Evolutionary conservation across 2,113 vertebrate genomes (phyloP).

Genomic region (Zeus faber): DNA sequence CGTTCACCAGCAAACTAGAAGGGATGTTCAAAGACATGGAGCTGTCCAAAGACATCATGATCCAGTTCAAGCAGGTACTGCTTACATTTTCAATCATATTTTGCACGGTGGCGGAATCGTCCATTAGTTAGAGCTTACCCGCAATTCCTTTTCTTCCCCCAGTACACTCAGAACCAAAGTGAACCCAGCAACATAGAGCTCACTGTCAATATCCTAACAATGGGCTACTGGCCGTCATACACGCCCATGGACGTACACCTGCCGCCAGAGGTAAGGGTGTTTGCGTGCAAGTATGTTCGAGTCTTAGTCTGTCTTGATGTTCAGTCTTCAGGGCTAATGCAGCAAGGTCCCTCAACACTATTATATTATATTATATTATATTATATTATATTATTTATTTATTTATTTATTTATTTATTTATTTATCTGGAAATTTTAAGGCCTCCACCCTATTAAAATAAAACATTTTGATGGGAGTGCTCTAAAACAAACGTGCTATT

Average conservation of each 20-base stretch:
- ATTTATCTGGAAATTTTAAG: too few relatives aligned
- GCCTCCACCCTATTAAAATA: too few relatives aligned
- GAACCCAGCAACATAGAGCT: slow-evolving; percentile 96
- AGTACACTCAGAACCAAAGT: slow-evolving; percentile 99
- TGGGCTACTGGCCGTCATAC: slow-evolving; percentile 99
- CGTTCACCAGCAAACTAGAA: slow-evolving; percentile 98
- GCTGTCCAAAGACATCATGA: slow-evolving; percentile 99
- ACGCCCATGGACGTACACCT: slow-evolving; percentile 97
- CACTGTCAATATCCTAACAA: slow-evolving; percentile 98
- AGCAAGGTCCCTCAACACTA: too few relatives aligned
- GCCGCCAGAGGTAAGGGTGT: slow-evolving; percentile 85
- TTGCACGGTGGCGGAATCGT: too few relatives aligned
- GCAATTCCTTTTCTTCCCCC: slow-evolving; percentile 12
- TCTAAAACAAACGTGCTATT: too few relatives aligned
- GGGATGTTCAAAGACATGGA: slow-evolving; percentile 99
- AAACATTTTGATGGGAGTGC: too few relatives aligned
- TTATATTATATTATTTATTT: too few relatives aligned
- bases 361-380: too few relatives aligned
- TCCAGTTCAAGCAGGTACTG: slow-evolving; percentile 97
- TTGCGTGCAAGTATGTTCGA: background rate
- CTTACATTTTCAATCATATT: too few relatives aligned
- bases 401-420: too few relatives aligned
- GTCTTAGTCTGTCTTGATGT: too few relatives aligned
- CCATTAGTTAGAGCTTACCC: background rate
- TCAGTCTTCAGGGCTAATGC: too few relatives aligned